phyloP scores from a whole-genome alignment of 2,113 vertebrate genomes.

The Montifringilla adamsi region DNA sequence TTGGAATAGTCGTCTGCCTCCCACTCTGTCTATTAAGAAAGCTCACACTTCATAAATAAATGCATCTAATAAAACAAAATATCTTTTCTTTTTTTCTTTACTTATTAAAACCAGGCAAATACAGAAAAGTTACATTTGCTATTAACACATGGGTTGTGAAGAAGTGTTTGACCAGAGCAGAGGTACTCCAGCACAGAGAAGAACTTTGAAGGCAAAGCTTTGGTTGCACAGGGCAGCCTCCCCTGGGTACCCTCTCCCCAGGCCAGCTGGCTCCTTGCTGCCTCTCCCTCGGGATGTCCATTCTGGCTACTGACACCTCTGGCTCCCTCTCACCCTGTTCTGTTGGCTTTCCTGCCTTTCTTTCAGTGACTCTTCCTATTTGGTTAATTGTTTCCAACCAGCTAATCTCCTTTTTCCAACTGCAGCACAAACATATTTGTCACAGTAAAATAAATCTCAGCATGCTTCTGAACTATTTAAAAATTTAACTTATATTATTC shows the following conservation, averaged over 20 bases:
- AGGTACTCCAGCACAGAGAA: neutral
- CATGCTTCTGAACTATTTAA: neutral
- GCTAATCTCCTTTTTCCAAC: neutral
- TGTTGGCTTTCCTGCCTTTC: neutral
- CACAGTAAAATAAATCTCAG: neutral
- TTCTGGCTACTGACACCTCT: neutral
- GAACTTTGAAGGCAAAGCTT: neutral
- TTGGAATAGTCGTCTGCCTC: neutral
- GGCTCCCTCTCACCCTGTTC: neutral
- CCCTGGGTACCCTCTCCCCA: neutral
- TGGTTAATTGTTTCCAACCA: neutral
- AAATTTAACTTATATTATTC: neutral
- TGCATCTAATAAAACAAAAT: neutral
- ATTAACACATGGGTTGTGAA: neutral
- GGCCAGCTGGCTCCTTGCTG: neutral
- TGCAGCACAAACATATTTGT: neutral
- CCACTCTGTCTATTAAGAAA: neutral
- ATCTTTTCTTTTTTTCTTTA: neutral
- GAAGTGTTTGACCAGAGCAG: neutral
- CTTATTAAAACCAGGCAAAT: neutral
- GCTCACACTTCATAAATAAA: slow-evolving; percentile 35
- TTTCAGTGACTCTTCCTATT: neutral
- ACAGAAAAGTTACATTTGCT: neutral
- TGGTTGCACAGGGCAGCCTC: neutral
- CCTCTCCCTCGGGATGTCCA: neutral